Evolutionary conservation across 2,113 vertebrate genomes (phyloP), one percentile per base, ranked within the genome.

Genomic region (Nanger granti): DNA sequence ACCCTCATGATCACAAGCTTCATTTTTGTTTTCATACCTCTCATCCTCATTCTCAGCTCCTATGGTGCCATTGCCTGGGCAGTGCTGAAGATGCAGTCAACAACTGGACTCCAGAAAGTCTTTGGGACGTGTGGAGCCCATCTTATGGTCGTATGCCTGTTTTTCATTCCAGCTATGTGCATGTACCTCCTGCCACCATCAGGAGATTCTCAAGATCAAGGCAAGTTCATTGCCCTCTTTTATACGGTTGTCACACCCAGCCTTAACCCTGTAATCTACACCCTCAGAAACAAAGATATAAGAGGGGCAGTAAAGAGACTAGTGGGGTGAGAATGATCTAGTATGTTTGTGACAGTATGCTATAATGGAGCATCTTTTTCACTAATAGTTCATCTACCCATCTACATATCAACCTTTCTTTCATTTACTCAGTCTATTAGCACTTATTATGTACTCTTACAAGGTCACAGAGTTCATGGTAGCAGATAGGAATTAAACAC

Each of bases 41-140:
- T 93, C 7, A 11, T 93, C 0, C 82, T 97, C 3, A 93, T 97
- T 44, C 49, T 98, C 1, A 52, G 82, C 26, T 97, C 97, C n/a
- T 98, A 97, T 55, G 28, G 83, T n/a, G 95, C 87, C 69, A 97
- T 98, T 54, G 31, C 69, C n/a, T 3, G 1, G n/a, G 83, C 47
- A 34, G 96, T 97, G n/a, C 52, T 98, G 88, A 97, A 59, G 64
- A 97, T 97, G 44, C 28, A 20, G 10, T 97, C 94, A 31, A 49
- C 59, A 59, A 9, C 90, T 28, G 93, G 93, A 22, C 87, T 79
- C 24, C 73, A 79, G 73, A 79, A 79, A 79, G 12, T 44, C 1
- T 79, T 79, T 79, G 73, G 37, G 31, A 98, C 87, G 0, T 98
- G 97, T 89, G 97, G 94, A 84, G 73, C 97, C 47, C 92, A 97